phyloP scores from a whole-genome alignment of 2,113 vertebrate genomes.

The Drymodes brunneopygia region DNA sequence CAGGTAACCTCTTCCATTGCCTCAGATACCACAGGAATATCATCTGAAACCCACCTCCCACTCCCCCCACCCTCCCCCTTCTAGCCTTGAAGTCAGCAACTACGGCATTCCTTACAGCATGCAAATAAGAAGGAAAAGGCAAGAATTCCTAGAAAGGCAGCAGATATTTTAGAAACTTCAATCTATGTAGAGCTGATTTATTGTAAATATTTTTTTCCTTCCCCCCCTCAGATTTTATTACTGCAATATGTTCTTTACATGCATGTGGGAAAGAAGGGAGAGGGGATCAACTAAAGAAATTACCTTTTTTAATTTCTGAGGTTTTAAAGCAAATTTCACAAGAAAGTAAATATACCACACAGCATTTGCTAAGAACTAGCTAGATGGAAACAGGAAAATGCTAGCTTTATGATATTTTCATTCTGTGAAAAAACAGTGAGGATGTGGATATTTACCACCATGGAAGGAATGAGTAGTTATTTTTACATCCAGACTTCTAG shows the following conservation, averaged over 20 bases:
- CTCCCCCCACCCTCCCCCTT: too few relatives aligned
- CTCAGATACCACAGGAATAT: not conserved
- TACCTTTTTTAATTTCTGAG: not conserved
- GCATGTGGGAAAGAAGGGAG: not conserved
- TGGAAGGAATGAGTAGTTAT: not conserved
- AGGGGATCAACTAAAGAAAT: not conserved
- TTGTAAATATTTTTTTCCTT: not conserved
- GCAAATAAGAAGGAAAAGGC: not conserved
- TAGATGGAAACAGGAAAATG: not conserved
- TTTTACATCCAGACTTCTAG: not conserved
- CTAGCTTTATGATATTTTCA: not conserved
- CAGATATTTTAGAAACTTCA: not conserved
- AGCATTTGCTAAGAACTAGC: not conserved
- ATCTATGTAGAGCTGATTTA: not conserved
- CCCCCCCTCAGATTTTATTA: not conserved
- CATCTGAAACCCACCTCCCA: rapidly evolving
- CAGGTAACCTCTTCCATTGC: not conserved
- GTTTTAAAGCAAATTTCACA: not conserved
- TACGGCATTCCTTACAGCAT: not conserved
- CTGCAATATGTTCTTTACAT: not conserved
- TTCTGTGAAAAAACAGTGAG: not conserved
- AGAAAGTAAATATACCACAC: not conserved
- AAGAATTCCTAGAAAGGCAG: not conserved
- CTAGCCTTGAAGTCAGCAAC: not conserved
- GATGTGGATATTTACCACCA: not conserved